phyloP scores from a whole-genome alignment of 1,140 invertebrate genomes.

The Triops cancriformis region DNA sequence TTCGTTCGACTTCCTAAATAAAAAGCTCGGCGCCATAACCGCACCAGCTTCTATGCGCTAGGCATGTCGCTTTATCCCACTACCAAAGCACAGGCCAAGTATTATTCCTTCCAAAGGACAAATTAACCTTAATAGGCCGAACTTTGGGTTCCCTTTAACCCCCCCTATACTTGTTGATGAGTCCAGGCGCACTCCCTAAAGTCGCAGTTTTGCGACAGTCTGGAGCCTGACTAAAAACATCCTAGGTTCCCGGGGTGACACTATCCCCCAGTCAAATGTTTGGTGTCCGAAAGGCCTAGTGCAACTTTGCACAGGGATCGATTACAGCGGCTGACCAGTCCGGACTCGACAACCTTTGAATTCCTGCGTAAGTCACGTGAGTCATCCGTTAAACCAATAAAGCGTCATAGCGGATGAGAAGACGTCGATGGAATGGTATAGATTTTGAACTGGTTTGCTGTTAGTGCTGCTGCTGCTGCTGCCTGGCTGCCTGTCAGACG shows the following conservation, averaged over 20 bases:
- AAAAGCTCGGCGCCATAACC: neutral
- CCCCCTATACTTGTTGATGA: neutral
- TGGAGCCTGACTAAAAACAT: neutral
- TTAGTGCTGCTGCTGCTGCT: neutral
- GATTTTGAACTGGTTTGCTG: conserved; percentile 2
- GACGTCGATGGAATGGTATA: conserved; percentile 5
- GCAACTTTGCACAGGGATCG: neutral
- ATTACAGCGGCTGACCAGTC: neutral
- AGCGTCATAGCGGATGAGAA: neutral
- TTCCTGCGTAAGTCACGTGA: neutral
- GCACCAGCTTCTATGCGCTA: neutral
- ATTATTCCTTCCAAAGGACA: neutral
- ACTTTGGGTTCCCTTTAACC: neutral
- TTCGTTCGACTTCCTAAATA: neutral
- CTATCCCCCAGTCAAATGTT: neutral
- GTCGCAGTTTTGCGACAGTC: neutral
- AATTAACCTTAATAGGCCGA: conserved; percentile 1
- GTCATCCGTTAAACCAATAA: neutral
- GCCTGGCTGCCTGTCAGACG: conserved; percentile 8
- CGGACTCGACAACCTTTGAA: neutral
- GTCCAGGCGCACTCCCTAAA: neutral
- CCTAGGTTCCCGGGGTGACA: neutral
- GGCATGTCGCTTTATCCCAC: neutral
- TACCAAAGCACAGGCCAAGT: neutral
- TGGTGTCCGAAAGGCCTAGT: neutral